phyloP scores from a whole-genome alignment of 1,140 invertebrate genomes.

The Ectropis grisescens region DNA sequence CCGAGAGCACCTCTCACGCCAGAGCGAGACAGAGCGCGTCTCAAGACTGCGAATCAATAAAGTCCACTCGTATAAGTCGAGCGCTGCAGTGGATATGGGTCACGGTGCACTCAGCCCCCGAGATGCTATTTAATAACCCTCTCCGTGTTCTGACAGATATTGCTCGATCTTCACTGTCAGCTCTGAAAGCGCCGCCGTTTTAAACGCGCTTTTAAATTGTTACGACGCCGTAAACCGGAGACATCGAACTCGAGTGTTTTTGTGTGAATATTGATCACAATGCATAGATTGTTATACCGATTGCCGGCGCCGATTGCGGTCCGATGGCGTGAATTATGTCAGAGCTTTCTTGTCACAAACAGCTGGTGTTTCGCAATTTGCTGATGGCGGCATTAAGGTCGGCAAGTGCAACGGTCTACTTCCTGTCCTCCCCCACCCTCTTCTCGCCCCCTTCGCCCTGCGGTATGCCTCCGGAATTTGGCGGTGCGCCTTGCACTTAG shows the following conservation, averaged over 20 bases:
- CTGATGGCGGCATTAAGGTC: slow-evolving; percentile 62
- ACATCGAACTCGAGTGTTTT: no score
- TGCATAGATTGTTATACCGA: slow-evolving; percentile 19
- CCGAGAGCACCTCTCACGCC: slow-evolving; percentile 18
- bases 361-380: slow-evolving; percentile 63
- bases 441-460: slow-evolving; percentile 21
- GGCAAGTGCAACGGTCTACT: slow-evolving; percentile 44
- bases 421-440: slow-evolving; percentile 13
- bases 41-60: slow-evolving; percentile 69
- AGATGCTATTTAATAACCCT: slow-evolving; percentile 58
- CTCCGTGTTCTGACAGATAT: slow-evolving; percentile 40
- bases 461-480: slow-evolving; percentile 53
- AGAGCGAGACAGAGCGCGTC: slow-evolving; percentile 44
- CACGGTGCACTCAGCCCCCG: slow-evolving; percentile 46
- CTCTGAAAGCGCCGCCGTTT: slow-evolving; percentile 11
- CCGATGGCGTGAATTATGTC: slow-evolving; percentile 44
- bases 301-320: slow-evolving; percentile 25
- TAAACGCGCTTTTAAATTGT: slow-evolving; percentile 21
- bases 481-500: slow-evolving; percentile 45
- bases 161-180: slow-evolving; percentile 29
- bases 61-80: slow-evolving; percentile 62
- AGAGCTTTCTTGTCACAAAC: slow-evolving; percentile 49
- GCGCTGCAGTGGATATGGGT: slow-evolving; percentile 61
- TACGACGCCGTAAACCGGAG: slow-evolving; percentile 4
- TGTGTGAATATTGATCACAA: no score